phyloP scores from a whole-genome alignment of 2,888 invertebrate species.

The Drosophila niveifrons region DNA sequence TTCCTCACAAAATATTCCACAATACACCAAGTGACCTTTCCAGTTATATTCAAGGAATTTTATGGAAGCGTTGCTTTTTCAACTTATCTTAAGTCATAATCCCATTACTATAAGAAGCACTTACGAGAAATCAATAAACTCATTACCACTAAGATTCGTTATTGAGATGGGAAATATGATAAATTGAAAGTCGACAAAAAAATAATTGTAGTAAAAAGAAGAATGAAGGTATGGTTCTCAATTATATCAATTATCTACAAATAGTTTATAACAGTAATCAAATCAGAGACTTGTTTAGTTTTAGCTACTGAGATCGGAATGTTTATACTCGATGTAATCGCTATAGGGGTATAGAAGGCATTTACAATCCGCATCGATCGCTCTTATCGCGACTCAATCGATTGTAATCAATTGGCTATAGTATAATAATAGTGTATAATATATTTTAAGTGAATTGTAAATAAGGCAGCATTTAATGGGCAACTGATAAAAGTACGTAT shows the following conservation, averaged over 20 bases:
- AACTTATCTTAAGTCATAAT: not conserved
- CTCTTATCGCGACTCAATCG: not conserved
- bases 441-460: not conserved
- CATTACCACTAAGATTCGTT: not conserved
- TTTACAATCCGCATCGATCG: not conserved
- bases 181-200: not conserved
- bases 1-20: not conserved
- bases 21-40: not conserved
- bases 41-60: not conserved
- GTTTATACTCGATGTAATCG: not conserved
- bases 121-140: not conserved
- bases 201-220: not conserved
- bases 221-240: not conserved
- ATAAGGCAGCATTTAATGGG: not conserved
- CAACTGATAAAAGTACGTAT: constrained; percentile 11
- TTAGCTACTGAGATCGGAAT: not conserved
- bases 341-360: not conserved
- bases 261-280: not conserved
- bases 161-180: not conserved
- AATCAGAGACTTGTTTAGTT: not conserved
- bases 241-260: not conserved
- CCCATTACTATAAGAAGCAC: not conserved
- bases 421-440: not conserved
- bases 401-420: not conserved
- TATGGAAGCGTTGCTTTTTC: not conserved